Conservation (phyloP, 2,797 vertebrate genomes). For the Octomys mimax region DNA sequence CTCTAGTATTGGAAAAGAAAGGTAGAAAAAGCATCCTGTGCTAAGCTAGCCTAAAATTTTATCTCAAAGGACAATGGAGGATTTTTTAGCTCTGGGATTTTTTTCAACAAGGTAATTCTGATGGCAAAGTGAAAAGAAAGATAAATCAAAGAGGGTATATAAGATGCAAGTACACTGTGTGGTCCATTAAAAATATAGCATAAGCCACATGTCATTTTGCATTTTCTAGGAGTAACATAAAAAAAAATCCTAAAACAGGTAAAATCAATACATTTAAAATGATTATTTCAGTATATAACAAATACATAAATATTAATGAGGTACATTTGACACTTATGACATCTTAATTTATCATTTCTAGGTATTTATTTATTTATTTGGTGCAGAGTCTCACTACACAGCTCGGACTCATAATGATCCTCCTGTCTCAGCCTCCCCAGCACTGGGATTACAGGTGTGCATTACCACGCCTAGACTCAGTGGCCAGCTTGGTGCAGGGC, state of each 20-base stretch:
- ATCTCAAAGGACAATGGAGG: background rate
- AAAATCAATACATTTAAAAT: slow-evolving; percentile 3
- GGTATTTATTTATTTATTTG: too few relatives aligned
- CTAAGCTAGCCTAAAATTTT: slow-evolving; percentile 37
- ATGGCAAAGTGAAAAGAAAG: background rate
- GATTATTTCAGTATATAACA: slow-evolving; percentile 3
- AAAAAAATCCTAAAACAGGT: background rate
- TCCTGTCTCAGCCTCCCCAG: too few relatives aligned
- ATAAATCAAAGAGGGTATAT: background rate
- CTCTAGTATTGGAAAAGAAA: background rate
- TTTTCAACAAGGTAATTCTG: slow-evolving; percentile 57
- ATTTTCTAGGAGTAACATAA: slow-evolving; percentile 12
- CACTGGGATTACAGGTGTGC: too few relatives aligned
- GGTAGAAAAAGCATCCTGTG: background rate
- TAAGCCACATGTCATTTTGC: background rate
- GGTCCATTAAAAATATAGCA: background rate
- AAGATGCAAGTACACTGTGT: background rate
- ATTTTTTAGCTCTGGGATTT: slow-evolving; percentile 18
- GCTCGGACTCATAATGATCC: too few relatives aligned
- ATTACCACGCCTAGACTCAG: too few relatives aligned
- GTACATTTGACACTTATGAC: background rate
- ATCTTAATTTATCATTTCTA: background rate
- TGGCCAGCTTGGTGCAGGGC: too few relatives aligned
- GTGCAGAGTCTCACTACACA: too few relatives aligned
- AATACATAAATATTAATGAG: slow-evolving; percentile 34